Evolutionary conservation across 1,140 invertebrate genomes (phyloP).

Genomic region (Atta colombica): DNA sequence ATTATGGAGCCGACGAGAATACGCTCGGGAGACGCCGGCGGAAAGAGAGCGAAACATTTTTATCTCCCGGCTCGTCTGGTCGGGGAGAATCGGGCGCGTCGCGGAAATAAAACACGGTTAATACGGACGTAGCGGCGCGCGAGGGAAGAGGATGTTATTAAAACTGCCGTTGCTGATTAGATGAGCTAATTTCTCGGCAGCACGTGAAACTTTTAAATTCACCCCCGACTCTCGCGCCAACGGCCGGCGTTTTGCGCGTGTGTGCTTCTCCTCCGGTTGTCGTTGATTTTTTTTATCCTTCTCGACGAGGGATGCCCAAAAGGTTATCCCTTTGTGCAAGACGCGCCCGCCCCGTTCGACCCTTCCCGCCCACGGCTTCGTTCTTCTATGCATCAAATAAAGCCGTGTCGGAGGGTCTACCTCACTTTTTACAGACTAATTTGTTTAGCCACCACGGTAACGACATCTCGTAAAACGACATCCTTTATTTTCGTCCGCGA

Average conservation of each 20-base stretch:
- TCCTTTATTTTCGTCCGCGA: slow-evolving; percentile 70
- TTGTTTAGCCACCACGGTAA: slow-evolving; percentile 80
- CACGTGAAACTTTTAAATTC: slow-evolving; percentile 73
- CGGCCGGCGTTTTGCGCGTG: background rate
- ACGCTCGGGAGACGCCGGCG: slow-evolving; percentile 19
- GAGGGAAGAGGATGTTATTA: slow-evolving; percentile 22
- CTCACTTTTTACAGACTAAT: slow-evolving; percentile 79
- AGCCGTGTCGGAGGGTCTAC: slow-evolving; percentile 22
- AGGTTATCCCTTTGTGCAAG: slow-evolving; percentile 53
- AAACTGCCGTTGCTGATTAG: slow-evolving; percentile 71
- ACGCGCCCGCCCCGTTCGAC: slow-evolving; percentile 31
- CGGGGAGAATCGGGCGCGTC: slow-evolving; percentile 50
- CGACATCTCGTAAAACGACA: slow-evolving; percentile 78
- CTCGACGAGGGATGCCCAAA: slow-evolving; percentile 49
- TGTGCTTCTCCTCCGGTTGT: background rate
- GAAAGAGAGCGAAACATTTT: slow-evolving; percentile 32
- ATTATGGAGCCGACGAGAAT: slow-evolving; percentile 43
- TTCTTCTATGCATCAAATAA: slow-evolving; percentile 52
- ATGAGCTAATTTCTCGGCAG: slow-evolving; percentile 69
- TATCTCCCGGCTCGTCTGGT: slow-evolving; percentile 26
- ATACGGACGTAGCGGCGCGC: slow-evolving; percentile 8
- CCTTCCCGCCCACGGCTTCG: slow-evolving; percentile 13
- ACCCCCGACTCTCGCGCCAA: slow-evolving; percentile 7
- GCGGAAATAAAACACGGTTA: slow-evolving; percentile 70
- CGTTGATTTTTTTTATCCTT: background rate